Evolutionary conservation across 2,888 invertebrate genomes (phyloP).

Genomic region (Pandemis cinnamomeana): DNA sequence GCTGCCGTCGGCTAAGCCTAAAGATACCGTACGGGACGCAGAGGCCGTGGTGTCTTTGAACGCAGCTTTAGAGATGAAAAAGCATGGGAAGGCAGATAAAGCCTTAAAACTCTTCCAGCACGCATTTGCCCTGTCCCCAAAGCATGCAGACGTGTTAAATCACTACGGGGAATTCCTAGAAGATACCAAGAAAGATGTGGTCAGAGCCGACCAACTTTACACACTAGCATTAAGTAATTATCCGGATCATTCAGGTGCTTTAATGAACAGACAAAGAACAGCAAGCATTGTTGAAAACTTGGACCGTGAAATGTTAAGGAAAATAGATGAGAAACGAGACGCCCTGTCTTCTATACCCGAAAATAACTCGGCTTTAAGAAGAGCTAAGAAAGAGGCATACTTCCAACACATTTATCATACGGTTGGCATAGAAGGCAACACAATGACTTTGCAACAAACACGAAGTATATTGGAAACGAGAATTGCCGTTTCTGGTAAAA

Average conservation of each 20-base stretch:
- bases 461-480: constrained; percentile 95
- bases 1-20: constrained; percentile 50
- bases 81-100: constrained; percentile 92
- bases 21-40: constrained; percentile 68
- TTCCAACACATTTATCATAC: constrained; percentile 98
- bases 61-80: constrained; percentile 93
- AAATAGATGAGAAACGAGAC: constrained; percentile 94
- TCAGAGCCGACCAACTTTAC: constrained; percentile 96
- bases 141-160: constrained; percentile 95
- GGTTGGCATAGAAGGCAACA: constrained; percentile 98
- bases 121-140: constrained; percentile 95
- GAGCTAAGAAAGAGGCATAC: constrained; percentile 97
- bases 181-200: constrained; percentile 91
- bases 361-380: constrained; percentile 90
- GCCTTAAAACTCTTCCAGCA: constrained; percentile 95
- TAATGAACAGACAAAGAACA: constrained; percentile 92
- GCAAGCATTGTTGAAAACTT: constrained; percentile 95
- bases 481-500: constrained; percentile 91
- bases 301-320: constrained; percentile 90
- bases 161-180: constrained; percentile 97
- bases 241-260: constrained; percentile 92
- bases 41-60: constrained; percentile 95
- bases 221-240: constrained; percentile 92
- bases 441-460: constrained; percentile 96
- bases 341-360: constrained; percentile 92